A percentile compares a stretch with the other conserved stretches of the same genome.
Conservation (phyloP, 2,113 vertebrate species). For the Toxostoma redivivum region DNA sequence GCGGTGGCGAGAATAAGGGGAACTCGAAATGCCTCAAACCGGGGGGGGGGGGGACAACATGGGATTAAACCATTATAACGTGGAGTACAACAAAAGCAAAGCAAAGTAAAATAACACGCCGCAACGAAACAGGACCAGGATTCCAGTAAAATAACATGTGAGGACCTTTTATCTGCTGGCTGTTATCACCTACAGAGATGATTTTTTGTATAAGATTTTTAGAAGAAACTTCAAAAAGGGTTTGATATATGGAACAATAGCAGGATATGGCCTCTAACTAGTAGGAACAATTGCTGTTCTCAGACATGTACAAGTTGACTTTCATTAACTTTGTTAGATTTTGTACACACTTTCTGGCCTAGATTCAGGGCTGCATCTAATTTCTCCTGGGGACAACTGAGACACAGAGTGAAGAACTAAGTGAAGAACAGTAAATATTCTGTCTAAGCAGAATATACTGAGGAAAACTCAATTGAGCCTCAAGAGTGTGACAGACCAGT, state of each 20-base stretch:
- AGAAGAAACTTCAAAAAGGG: conserved; percentile 19
- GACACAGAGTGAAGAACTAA: background rate
- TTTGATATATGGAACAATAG: conserved; percentile 49
- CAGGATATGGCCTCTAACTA: conserved; percentile 52
- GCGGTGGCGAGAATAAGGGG: no score
- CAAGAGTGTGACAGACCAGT: background rate
- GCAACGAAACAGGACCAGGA: conserved; percentile 1
- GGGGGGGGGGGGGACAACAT: no score
- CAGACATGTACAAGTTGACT: conserved; percentile 35
- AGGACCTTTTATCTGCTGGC: conserved; percentile 38
- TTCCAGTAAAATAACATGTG: conserved; percentile 19
- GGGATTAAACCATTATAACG: no score
- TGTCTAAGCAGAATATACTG: background rate
- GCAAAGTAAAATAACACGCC: no score
- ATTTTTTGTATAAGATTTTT: conserved; percentile 19
- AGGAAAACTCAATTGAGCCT: background rate
- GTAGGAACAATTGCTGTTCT: conserved; percentile 30
- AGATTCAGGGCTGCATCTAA: conserved; percentile 24
- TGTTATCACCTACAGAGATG: conserved; percentile 43
- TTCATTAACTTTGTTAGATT: conserved; percentile 41
- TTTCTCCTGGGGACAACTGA: conserved; percentile 35
- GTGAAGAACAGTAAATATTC: background rate
- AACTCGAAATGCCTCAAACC: no score
- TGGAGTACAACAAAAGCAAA: no score
- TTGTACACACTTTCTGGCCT: conserved; percentile 30